Evolutionary conservation across 2,113 vertebrate species (phyloP), one percentile per base, ranked within the genome.

Genomic region (Isichthys henryi): DNA sequence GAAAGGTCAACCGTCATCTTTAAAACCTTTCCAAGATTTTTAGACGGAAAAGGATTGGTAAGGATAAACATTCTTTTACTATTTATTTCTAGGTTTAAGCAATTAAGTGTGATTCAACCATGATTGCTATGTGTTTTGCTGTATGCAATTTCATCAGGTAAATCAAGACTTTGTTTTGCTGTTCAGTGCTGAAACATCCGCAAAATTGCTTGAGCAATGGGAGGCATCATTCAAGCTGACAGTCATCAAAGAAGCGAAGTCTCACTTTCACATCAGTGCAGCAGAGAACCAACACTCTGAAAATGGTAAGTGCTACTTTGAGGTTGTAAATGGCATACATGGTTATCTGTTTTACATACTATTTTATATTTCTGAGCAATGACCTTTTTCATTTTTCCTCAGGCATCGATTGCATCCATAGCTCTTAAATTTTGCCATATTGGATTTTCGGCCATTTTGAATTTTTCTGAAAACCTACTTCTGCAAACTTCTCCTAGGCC

Each of bases 21-120:
- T 5, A 58, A 89, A 53, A 91, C 19, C 66, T 84, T 86, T 86
- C 88, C 90, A 83, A 66, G 77, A 48, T 74, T 90, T 89, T 46
- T 87, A 7, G 87, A 90, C 39, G 50, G 53, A n/a, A 90, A 90
- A 85, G 90, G 77, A 15, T 88, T 88, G 62, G 89, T 88, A 90
- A 52, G 48, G 56, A 35, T 66, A 46, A 43, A 9, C 39, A 52
- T 35, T 5, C 31, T 52, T n/a, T 17, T 48, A 21, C 50, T 85
- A 56, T 19, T 58, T 53, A 53, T 50, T 35, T 89, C 27, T 39
- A n/a, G 39, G 88, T 85, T 62, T 62, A 49, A 45, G 19, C 45
- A 82, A 21, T 83, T 31, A 19, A 50, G 48, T 50, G 46, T 49
- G 27, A 80, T 43, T 43, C 13, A 35, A 15, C 21, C 4, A 80